These are phyloP conservation scores for Rhodeus uyekii DNA, from an alignment of 2,797 vertebrate species.

Conservation along the genomic window DNA sequence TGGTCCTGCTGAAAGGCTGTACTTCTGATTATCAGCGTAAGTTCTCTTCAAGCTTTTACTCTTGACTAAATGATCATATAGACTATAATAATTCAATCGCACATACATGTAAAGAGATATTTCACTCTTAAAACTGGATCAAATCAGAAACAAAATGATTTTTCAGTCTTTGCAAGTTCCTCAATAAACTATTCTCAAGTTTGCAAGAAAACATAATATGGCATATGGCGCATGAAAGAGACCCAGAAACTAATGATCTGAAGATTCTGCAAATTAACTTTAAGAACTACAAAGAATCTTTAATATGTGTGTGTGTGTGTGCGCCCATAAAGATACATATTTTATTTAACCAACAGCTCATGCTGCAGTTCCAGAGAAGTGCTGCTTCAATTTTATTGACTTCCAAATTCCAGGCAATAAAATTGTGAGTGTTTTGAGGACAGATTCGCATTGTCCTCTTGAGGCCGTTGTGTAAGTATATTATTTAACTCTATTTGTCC, in stretches of 20 bases:
- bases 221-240: background rate
- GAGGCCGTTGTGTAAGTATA: background rate
- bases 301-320: too few relatives aligned
- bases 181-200: background rate
- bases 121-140: background rate
- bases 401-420: fast-evolving
- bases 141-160: background rate
- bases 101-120: background rate
- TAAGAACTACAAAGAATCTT: background rate
- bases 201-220: background rate
- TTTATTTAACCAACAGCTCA: slow-evolving; percentile 31
- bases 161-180: background rate
- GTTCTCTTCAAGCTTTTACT: slow-evolving; percentile 10
- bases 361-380: background rate
- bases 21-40: slow-evolving; percentile 55
- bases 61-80: background rate
- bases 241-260: background rate
- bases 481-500: background rate
- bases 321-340: background rate
- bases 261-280: background rate
- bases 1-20: slow-evolving; percentile 49
- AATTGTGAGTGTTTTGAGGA: background rate
- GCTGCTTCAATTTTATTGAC: slow-evolving; percentile 46
- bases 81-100: background rate
- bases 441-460: background rate